Evolutionary conservation across 2,797 vertebrate genomes (phyloP).

Genomic region (Peromyscus attwateri): DNA sequence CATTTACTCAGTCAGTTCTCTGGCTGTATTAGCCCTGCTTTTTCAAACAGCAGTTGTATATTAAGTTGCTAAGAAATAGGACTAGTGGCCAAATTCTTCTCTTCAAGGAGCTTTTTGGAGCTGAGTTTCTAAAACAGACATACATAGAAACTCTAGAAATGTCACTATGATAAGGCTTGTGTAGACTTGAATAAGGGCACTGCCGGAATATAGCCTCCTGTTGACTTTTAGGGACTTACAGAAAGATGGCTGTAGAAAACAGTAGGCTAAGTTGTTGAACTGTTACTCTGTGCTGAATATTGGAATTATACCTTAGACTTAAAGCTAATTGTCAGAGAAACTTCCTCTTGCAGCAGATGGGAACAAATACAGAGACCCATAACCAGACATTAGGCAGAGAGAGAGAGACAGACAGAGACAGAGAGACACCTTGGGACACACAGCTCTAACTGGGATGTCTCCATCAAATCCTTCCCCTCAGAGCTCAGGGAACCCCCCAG

Average conservation of each 20-base stretch:
- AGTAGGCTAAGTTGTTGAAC: not conserved
- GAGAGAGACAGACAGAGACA: not conserved
- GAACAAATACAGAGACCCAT: not conserved
- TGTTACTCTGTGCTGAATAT: slow-evolving; percentile 34
- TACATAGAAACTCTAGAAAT: slow-evolving; percentile 32
- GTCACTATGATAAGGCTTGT: not conserved
- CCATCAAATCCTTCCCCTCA: not conserved
- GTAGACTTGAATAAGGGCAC: not conserved
- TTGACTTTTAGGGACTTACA: not conserved
- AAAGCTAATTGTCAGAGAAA: not conserved
- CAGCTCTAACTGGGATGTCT: not conserved
- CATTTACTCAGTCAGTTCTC: not conserved
- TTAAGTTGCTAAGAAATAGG: slow-evolving; percentile 43
- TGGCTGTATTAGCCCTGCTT: not conserved
- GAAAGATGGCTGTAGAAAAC: slow-evolving; percentile 2
- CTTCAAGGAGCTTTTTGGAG: slow-evolving; percentile 56
- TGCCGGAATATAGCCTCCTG: not conserved
- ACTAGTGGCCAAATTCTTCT: slow-evolving; percentile 9
- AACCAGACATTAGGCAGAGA: no score
- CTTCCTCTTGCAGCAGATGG: not conserved
- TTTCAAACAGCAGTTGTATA: slow-evolving; percentile 8
- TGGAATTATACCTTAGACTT: slow-evolving; percentile 14
- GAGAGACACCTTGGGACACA: not conserved
- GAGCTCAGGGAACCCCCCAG: not conserved
- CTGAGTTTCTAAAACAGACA: slow-evolving; percentile 47